phyloP scores from a whole-genome alignment of 2,113 vertebrate genomes.

The Varanus komodoensis region DNA sequence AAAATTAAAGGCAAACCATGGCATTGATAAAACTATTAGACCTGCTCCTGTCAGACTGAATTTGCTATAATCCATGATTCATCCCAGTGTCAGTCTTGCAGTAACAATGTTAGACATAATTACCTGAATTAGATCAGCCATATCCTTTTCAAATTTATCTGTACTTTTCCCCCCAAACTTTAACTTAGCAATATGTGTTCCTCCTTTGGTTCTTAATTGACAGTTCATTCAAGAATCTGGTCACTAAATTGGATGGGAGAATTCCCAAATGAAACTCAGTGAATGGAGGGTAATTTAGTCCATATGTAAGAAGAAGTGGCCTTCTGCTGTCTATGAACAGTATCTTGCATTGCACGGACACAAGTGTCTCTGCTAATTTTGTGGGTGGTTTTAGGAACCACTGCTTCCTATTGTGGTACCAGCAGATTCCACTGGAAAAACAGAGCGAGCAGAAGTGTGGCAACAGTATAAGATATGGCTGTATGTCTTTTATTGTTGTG shows the following conservation, averaged over 20 bases:
- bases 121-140: conserved; percentile 36
- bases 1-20: conserved; percentile 39
- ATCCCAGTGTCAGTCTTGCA: conserved; percentile 28
- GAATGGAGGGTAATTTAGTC: not conserved
- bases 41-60: conserved; percentile 30
- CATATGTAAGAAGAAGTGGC: not conserved
- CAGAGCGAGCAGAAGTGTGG: too few species aligned
- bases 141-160: conserved; percentile 34
- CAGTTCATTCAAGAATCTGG: conserved; percentile 15
- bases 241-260: not conserved
- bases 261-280: not conserved
- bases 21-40: conserved; percentile 31
- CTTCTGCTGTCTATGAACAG: not conserved
- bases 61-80: conserved; percentile 44
- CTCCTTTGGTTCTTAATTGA: not conserved
- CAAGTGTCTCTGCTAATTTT: too few species aligned
- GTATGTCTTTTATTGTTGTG: too few species aligned
- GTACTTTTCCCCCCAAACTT: conserved; percentile 13
- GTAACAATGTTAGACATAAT: conserved; percentile 43
- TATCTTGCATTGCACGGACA: too few species aligned
- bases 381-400: too few species aligned
- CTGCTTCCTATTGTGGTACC: too few species aligned
- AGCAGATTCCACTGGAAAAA: too few species aligned
- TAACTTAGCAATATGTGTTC: conserved; percentile 5
- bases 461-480: too few species aligned